Evolutionary conservation across 2,797 vertebrate genomes (phyloP), one percentile per base, ranked within the genome.

Genomic region (Ispidina picta): DNA sequence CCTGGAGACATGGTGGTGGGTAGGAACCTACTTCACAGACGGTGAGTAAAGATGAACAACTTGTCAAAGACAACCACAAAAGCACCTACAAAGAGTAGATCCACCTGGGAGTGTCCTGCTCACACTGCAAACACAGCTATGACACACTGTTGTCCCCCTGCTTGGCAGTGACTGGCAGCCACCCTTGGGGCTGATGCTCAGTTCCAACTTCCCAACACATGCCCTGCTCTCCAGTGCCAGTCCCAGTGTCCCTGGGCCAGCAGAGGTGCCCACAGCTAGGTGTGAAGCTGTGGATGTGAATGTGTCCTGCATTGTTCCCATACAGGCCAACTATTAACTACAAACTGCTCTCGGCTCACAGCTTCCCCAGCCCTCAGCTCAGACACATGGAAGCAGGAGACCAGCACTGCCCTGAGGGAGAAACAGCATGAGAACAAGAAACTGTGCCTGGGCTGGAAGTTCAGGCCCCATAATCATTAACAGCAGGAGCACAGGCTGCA

Each of bases 171-270:
- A 65, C 51, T 4, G 0, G 63, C 49, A 49, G 65, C 29, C 55
- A 25, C 13, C 18, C 55, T 41, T 0, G 0, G 54, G 43, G 31
- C 11, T 48, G 68, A 31, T 29, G 28, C 54, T 49, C 1, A 0
- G 17, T 55, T n/a, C 49, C 20, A 10, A 49, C 12, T 43, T 14
- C 58, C 58, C 25, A 18, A 13, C 0, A 3, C 14, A 41, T 54
- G 31, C 56, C 70, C 52, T 16, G 23, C 18, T 51, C 56, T 52
- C 48, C 48, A 5, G 48, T 3, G 65, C 60, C 3, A 2, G 1
- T 51, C 31, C 51, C 1, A 0, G 2, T 26, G 80, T 63, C 44
- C 83, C 73, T 48, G 60, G 64, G 58, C 29, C 25, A 8, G 52
- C 39, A 31, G 39, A 5, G 54, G 33, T 46, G 76, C 10, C 66